Percentiles rank a stretch among this genome's conserved stretches.
These are phyloP conservation scores for Anas platyrhynchos DNA, from an alignment of 2,113 vertebrate species.

Conservation along the genomic window DNA sequence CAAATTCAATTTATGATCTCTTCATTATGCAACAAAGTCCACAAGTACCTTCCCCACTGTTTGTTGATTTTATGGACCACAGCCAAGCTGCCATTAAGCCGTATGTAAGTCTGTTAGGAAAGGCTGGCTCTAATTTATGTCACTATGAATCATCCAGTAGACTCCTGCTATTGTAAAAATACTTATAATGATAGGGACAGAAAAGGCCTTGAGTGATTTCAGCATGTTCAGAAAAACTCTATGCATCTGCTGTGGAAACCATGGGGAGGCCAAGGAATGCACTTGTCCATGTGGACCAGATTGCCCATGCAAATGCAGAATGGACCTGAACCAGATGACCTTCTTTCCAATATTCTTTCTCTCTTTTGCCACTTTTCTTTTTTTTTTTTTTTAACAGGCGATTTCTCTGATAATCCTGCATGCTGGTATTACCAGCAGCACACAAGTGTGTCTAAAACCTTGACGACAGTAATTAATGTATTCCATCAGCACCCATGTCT, in stretches of 20 bases:
- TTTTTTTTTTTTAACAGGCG: slow-evolving; percentile 6
- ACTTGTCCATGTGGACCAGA: background rate
- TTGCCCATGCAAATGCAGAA: background rate
- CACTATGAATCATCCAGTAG: background rate
- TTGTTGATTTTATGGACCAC: background rate
- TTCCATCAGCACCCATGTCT: slow-evolving; percentile 74
- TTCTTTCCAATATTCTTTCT: background rate
- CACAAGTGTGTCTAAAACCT: slow-evolving; percentile 73
- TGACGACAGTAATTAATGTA: slow-evolving; percentile 77
- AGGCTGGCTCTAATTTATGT: background rate
- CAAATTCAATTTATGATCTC: background rate
- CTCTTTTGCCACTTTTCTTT: background rate
- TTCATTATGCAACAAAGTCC: background rate
- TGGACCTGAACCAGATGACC: background rate
- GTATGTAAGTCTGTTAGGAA: background rate
- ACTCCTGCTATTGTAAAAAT: background rate
- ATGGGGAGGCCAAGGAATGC: background rate
- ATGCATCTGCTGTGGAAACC: background rate
- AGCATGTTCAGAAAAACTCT: background rate
- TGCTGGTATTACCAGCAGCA: slow-evolving; percentile 47
- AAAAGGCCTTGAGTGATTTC: background rate
- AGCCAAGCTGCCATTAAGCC: background rate
- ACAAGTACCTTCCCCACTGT: background rate
- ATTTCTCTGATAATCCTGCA: slow-evolving; percentile 46
- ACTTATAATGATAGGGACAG: background rate